Conservation (phyloP, 2,113 vertebrate genomes). For the Coturnix japonica region DNA sequence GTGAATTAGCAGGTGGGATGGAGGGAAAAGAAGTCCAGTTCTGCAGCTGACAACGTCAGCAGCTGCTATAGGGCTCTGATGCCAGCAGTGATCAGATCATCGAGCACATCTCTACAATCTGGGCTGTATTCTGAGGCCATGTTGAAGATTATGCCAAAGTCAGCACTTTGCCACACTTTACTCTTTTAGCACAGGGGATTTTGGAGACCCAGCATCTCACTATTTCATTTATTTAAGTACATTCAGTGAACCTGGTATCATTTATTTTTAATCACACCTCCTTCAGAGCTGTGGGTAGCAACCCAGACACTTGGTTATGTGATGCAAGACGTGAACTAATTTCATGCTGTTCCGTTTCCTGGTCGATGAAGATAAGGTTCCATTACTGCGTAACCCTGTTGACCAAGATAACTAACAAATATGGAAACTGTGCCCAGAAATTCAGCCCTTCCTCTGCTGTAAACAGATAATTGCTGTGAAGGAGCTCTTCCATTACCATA, state of each 20-base stretch:
- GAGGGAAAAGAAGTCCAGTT: neutral
- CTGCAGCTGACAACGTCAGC: neutral
- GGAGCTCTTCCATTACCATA: neutral
- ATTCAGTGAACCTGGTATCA: too few species aligned
- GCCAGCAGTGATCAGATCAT: neutral
- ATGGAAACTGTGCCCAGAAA: neutral
- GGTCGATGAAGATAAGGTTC: neutral
- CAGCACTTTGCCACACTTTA: neutral
- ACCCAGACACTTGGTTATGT: neutral
- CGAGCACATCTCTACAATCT: neutral
- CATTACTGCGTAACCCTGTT: neutral
- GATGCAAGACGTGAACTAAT: fast-evolving
- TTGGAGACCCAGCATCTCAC: neutral
- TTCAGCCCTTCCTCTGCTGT: neutral
- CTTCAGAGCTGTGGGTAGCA: neutral
- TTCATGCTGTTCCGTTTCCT: neutral
- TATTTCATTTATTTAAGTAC: neutral
- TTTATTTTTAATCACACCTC: neutral
- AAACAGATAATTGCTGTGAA: fast-evolving
- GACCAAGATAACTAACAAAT: neutral
- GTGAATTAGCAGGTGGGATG: neutral
- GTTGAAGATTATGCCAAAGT: neutral
- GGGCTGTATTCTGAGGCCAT: neutral
- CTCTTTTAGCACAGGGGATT: neutral
- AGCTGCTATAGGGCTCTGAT: neutral